Conservation (phyloP, 2,888 invertebrate species). For the Trypoxylon attenuatum region DNA sequence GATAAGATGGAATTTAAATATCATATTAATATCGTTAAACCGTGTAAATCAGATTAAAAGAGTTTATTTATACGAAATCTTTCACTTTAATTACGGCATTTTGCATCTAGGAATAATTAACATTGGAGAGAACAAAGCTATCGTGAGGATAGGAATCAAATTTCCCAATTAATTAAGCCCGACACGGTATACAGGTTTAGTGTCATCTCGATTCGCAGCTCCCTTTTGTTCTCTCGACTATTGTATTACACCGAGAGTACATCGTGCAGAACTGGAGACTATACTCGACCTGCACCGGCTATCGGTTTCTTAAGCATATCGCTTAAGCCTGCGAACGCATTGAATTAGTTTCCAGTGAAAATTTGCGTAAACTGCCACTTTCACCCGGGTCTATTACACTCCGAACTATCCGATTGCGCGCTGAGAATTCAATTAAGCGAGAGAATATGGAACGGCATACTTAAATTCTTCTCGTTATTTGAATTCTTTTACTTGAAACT, state of each 20-base stretch:
- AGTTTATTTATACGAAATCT: too few relatives aligned
- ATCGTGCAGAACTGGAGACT: constrained; percentile 19
- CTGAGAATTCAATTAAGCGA: background rate
- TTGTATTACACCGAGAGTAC: constrained; percentile 21
- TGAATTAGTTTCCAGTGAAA: background rate
- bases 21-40: too few relatives aligned
- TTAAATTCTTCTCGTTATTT: too few relatives aligned
- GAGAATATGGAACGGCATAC: too few relatives aligned
- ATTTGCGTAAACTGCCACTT: background rate
- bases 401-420: background rate
- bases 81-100: too few relatives aligned
- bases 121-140: too few relatives aligned
- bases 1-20: too few relatives aligned
- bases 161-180: constrained; percentile 1
- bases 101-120: too few relatives aligned
- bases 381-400: background rate
- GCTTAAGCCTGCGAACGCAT: constrained; percentile 13
- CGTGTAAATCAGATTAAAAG: too few relatives aligned
- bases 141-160: constrained; percentile 10
- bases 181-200: background rate
- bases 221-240: constrained; percentile 9
- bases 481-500: too few relatives aligned
- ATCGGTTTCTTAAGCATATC: constrained; percentile 13
- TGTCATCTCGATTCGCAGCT: background rate
- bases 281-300: constrained; percentile 9